Conservation (phyloP, 2,888 invertebrate genomes). For the Zeuzera pyrina region DNA sequence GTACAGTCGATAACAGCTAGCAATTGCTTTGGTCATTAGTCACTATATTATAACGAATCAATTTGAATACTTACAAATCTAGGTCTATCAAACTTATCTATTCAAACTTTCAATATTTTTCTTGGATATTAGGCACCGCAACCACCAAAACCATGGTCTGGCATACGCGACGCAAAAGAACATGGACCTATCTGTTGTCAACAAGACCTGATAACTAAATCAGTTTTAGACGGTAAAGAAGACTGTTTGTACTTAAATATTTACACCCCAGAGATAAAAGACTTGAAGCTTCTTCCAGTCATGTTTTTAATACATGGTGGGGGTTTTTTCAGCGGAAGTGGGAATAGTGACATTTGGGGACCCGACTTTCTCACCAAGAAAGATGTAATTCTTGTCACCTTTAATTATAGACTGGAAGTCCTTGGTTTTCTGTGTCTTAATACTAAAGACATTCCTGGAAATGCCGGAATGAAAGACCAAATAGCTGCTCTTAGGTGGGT, state of each 20-base stretch:
- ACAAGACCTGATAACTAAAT: conserved; percentile 14
- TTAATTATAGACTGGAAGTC: conserved; percentile 51
- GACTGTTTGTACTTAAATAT: conserved; percentile 57
- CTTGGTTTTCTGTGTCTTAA: conserved; percentile 51
- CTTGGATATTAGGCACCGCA: conserved; percentile 33
- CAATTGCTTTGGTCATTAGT: too few species aligned
- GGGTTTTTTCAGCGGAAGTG: conserved; percentile 38
- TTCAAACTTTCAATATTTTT: too few species aligned
- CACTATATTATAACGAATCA: too few species aligned
- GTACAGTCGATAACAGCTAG: too few species aligned
- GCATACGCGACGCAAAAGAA: conserved; percentile 28
- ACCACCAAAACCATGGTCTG: conserved; percentile 29
- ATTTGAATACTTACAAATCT: too few species aligned
- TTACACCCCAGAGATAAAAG: conserved; percentile 38
- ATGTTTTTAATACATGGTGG: conserved; percentile 58
- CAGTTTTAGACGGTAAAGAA: conserved; percentile 28
- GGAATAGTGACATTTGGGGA: conserved; percentile 38
- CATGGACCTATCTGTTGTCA: conserved; percentile 27
- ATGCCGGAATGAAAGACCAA: conserved; percentile 63
- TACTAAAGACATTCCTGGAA: conserved; percentile 53
- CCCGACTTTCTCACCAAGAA: conserved; percentile 49
- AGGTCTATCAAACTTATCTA: too few species aligned
- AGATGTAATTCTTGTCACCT: conserved; percentile 45
- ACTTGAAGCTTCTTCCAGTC: conserved; percentile 30
- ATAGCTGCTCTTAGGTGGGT: conserved; percentile 54